Percentiles rank a stretch among this genome's conserved stretches.
These are phyloP conservation scores for Leptobrachium ailaonicum DNA, from an alignment of 2,113 vertebrate species.

Conservation along the genomic window DNA sequence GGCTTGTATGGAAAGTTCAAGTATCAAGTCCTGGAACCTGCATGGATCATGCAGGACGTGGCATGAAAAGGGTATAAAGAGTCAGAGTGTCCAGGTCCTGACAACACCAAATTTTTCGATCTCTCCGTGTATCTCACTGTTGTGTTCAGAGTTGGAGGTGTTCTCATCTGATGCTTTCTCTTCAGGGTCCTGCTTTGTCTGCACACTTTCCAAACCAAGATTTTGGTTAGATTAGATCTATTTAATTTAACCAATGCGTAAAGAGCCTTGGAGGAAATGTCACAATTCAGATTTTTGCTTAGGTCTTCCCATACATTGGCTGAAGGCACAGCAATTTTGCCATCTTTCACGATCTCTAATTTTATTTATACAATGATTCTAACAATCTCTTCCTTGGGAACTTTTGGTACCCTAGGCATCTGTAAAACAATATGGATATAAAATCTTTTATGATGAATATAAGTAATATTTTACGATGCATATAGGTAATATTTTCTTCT, in stretches of 20 bases:
- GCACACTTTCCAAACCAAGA: conserved; percentile 14
- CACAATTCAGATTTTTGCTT: neutral
- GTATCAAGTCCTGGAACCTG: no score
- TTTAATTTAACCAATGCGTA: neutral
- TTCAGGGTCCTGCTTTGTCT: neutral
- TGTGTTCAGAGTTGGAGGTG: conserved; percentile 6
- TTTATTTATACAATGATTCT: neutral
- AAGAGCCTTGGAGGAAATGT: no score
- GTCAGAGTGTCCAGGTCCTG: no score
- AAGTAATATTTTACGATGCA: no score
- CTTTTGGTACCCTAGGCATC: neutral
- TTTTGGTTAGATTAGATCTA: neutral
- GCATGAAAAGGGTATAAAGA: no score
- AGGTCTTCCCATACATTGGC: neutral
- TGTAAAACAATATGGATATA: neutral
- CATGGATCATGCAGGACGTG: no score
- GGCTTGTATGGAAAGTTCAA: no score
- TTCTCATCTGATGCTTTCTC: neutral
- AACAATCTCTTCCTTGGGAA: neutral
- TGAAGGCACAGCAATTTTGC: neutral
- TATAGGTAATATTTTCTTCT: no score
- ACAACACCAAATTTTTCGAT: neutral
- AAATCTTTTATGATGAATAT: neutral
- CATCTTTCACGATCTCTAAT: neutral
- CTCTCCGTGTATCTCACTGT: neutral